phyloP scores from a whole-genome alignment of 2,888 invertebrate species.

The Syritta pipiens region DNA sequence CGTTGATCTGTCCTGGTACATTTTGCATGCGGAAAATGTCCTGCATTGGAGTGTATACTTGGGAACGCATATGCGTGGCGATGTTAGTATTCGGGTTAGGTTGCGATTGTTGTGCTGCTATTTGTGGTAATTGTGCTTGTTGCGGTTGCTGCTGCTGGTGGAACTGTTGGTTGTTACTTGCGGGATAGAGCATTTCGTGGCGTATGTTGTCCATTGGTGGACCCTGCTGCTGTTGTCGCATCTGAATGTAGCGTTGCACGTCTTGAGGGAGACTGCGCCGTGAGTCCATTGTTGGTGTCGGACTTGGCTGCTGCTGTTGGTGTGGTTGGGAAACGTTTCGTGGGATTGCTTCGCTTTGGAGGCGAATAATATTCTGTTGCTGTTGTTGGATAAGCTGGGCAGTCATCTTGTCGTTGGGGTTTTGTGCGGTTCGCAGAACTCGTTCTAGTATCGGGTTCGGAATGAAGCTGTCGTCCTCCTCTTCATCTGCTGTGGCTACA shows the following conservation, averaged over 20 bases:
- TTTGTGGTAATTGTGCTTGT: slow-evolving; percentile 75
- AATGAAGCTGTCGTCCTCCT: slow-evolving; percentile 93
- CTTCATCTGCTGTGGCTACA: slow-evolving; percentile 95
- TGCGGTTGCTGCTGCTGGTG: slow-evolving; percentile 71
- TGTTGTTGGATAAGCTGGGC: slow-evolving; percentile 82
- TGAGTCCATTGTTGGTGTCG: slow-evolving; percentile 44
- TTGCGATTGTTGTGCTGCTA: slow-evolving; percentile 70
- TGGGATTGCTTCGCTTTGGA: slow-evolving; percentile 78
- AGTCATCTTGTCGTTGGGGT: slow-evolving; percentile 80
- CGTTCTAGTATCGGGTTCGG: slow-evolving; percentile 94
- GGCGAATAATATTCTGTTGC: slow-evolving; percentile 80
- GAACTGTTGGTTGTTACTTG: slow-evolving; percentile 64
- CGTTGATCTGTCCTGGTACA: slow-evolving; percentile 70
- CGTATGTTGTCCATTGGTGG: slow-evolving; percentile 73
- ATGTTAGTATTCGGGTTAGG: slow-evolving; percentile 44
- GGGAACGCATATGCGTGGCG: slow-evolving; percentile 71
- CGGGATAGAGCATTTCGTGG: slow-evolving; percentile 56
- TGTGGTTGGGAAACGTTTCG: slow-evolving; percentile 73
- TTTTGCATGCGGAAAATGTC: slow-evolving; percentile 76
- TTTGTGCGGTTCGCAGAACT: slow-evolving; percentile 88
- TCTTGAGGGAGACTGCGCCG: slow-evolving; percentile 72
- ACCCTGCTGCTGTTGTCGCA: slow-evolving; percentile 69
- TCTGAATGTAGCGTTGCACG: slow-evolving; percentile 77
- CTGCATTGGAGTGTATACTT: slow-evolving; percentile 75
- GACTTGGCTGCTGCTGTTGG: slow-evolving; percentile 65